Percentiles rank a stretch among this genome's conserved stretches.
phyloP scores from a whole-genome alignment of 2,113 vertebrate species.

The Phalacrocorax brasilianus region DNA sequence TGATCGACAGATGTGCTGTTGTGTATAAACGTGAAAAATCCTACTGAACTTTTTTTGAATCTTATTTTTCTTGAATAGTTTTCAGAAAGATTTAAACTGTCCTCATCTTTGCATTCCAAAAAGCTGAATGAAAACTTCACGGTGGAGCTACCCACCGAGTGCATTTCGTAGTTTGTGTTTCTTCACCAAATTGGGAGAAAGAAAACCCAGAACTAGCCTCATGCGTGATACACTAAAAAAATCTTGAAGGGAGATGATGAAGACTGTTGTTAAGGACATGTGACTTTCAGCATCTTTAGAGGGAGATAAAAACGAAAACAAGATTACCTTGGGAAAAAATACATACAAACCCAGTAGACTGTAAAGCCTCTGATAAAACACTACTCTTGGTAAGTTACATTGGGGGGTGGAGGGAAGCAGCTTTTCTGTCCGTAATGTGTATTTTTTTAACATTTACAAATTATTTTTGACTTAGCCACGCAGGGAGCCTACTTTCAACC shows the following conservation, averaged over 20 bases:
- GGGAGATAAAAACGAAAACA: not conserved
- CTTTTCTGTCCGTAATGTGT: constrained; percentile 7
- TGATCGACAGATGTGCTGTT: not conserved
- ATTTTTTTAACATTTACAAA: constrained; percentile 67
- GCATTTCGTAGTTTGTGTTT: not conserved
- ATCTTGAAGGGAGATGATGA: not conserved
- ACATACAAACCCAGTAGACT: not conserved
- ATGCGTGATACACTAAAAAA: not conserved
- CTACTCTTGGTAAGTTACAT: constrained; percentile 1
- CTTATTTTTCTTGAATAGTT: not conserved
- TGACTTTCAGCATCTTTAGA: not conserved
- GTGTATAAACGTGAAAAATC: not conserved
- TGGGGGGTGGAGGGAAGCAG: not conserved
- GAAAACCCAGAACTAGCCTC: not conserved
- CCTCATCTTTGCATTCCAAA: not conserved
- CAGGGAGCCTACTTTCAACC: constrained; percentile 80
- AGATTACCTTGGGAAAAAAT: constrained; percentile 10
- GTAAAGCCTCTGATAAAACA: not conserved
- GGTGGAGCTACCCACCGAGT: not conserved
- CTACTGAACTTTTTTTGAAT: not conserved
- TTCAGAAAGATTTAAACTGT: not conserved
- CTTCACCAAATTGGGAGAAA: not conserved
- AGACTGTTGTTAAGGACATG: not conserved
- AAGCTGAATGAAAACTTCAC: not conserved
- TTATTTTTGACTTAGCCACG: constrained; percentile 77